Percentiles rank a stretch among this genome's conserved stretches.
These are phyloP conservation scores for Lampropteryx suffumata DNA, from an alignment of 2,888 invertebrate species.

Conservation along the genomic window DNA sequence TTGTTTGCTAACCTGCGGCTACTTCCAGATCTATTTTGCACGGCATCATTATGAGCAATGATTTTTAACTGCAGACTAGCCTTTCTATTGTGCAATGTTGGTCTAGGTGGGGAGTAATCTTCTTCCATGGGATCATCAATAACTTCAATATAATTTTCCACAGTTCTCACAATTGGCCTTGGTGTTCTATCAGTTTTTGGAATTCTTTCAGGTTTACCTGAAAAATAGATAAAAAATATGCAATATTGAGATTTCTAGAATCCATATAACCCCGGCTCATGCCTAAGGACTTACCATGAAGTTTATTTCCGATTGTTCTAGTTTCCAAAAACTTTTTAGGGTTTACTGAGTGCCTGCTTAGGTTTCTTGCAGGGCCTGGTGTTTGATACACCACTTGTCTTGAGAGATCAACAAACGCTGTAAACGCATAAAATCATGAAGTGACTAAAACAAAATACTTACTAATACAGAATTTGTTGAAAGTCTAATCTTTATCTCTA, in stretches of 20 bases:
- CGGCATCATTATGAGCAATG: conserved; percentile 65
- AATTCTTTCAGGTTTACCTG: neutral
- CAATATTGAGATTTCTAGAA: no score
- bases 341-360: conserved; percentile 43
- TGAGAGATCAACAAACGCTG: conserved; percentile 69
- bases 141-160: conserved; percentile 74
- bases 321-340: conserved; percentile 52
- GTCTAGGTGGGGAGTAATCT: conserved; percentile 48
- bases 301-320: conserved; percentile 52
- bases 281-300: conserved; percentile 50
- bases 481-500: neutral
- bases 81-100: conserved; percentile 53
- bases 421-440: conserved; percentile 18
- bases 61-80: conserved; percentile 72
- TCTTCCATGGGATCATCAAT: conserved; percentile 72
- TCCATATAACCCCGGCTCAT: no score
- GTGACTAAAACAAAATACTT: no score
- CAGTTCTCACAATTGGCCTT: conserved; percentile 68
- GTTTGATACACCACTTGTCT: conserved; percentile 73
- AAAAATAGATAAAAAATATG: no score
- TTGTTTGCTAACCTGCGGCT: conserved; percentile 45
- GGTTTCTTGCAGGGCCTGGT: conserved; percentile 34
- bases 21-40: conserved; percentile 43
- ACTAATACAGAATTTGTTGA: no score
- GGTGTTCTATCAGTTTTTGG: conserved; percentile 37